Conservation (phyloP, 2,113 vertebrate species). For the Anhinga anhinga region DNA sequence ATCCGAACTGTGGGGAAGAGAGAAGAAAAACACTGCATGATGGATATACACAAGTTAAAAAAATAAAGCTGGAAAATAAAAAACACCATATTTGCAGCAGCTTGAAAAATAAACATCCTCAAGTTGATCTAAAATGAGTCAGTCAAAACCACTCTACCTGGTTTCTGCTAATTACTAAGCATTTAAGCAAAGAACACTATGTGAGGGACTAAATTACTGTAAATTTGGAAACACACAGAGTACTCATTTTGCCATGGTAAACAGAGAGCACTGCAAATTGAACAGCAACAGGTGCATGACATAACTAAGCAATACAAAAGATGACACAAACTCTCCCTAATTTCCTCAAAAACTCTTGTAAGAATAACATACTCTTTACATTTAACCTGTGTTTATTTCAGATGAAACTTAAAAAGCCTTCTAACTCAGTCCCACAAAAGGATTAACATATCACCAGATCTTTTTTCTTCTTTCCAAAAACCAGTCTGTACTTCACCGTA, state of each 20-base stretch:
- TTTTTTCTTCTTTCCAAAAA: not conserved
- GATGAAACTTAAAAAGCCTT: not conserved
- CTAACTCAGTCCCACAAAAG: not conserved
- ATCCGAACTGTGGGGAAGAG: not conserved
- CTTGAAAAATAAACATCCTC: slow-evolving; percentile 53
- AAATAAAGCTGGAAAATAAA: slow-evolving; percentile 39
- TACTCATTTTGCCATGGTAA: not conserved
- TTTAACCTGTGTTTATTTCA: not conserved
- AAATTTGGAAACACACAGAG: slow-evolving; percentile 24
- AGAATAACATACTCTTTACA: not conserved
- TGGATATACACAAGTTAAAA: not conserved
- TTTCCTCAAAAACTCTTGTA: not conserved
- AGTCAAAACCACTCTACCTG: slow-evolving; percentile 32
- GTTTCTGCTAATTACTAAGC: slow-evolving; percentile 41
- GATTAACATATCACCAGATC: not conserved
- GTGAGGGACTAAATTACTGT: slow-evolving; percentile 30
- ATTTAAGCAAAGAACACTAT: slow-evolving; percentile 51
- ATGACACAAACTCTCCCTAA: not conserved
- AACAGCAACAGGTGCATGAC: not conserved
- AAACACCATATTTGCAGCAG: not conserved
- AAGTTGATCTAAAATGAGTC: slow-evolving; percentile 25
- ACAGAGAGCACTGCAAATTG: slow-evolving; percentile 30
- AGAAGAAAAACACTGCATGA: slow-evolving; percentile 10
- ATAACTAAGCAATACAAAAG: not conserved
- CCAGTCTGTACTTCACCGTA: accelerated